Evolutionary conservation across 1,140 invertebrate species (phyloP), one percentile per base, ranked within the genome.

Genomic region (Diachasma alloeum): DNA sequence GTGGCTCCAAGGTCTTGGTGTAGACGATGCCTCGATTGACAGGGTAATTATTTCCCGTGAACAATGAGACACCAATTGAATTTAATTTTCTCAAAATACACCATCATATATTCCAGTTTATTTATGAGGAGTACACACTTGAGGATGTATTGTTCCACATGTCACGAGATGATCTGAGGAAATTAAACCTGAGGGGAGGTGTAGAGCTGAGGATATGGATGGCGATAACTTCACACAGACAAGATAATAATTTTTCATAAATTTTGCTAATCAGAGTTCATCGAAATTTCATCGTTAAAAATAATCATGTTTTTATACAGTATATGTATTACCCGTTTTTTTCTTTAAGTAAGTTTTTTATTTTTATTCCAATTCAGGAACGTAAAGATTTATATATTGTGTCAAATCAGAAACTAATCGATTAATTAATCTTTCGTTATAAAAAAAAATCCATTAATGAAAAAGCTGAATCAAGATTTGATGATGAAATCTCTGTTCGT

Each of bases 91-190:
- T 83, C 81, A 85, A 84, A 86, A 83, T 42, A 76, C 76, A 74
- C 37, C 39, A 68, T 80, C 31, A 72, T 86, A 83, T 83, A 56
- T 87, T 90, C 26, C 78, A 94, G 92, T 92, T 97, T 83, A 81
- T 94, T 19, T 84, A 91, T 70, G 94, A 97, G 86, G 93, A 95
- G 77, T 97, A 95, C 84, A 94, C 92, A 10, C 91, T 96, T 79
- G 92, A 94, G 70, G 95, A 97, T 88, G 87, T 97, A 31, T 87
- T 96, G 46, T 91, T 92, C 77, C 92, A 94, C 79, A 91, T 96
- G 76, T 93, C 92, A 0, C 91, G 94, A 82, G 93, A 96, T 78
- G 96, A 97, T 89, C 85, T 97, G 66, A 91, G 92, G 67, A 91
- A 92, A 83, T 83, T 97, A 59, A 92, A 93, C 56, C 88, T 97